Percentiles rank a stretch among this genome's conserved stretches.
Conservation (phyloP, 2,113 vertebrate species). For the Pipa parva region DNA sequence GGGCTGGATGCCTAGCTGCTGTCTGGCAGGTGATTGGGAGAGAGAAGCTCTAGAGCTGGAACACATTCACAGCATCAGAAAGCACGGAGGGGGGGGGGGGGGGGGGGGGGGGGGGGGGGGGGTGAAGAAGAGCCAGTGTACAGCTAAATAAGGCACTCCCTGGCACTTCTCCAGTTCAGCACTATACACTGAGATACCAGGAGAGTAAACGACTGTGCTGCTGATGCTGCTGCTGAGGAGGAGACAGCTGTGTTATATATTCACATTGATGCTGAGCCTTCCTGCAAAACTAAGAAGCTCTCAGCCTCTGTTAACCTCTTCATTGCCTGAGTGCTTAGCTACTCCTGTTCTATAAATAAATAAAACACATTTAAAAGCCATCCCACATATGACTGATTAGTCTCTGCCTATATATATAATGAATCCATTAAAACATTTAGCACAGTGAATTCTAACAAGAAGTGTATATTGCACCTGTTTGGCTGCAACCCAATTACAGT, state of each 20-base stretch:
- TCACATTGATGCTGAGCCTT: conserved; percentile 45
- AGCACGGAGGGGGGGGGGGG: conserved; percentile 48
- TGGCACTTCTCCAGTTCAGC: conserved; percentile 65
- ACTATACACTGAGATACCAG: conserved; percentile 48
- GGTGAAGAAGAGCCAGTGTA: conserved; percentile 52
- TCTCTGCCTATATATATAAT: too few species aligned
- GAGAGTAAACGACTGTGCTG: background rate
- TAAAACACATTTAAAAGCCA: too few species aligned
- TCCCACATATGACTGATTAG: too few species aligned
- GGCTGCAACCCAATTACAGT: too few species aligned
- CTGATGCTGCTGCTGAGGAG: conserved; percentile 49
- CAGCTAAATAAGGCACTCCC: conserved; percentile 59
- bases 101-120: conserved; percentile 37
- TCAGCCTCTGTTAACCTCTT: conserved; percentile 43
- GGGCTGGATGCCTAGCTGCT: conserved; percentile 43
- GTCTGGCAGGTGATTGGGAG: conserved; percentile 45
- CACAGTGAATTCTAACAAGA: too few species aligned
- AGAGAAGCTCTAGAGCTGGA: conserved; percentile 57
- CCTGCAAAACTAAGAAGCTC: conserved; percentile 49
- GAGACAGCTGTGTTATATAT: conserved; percentile 47
- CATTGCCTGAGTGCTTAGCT: background rate
- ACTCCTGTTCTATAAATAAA: too few species aligned
- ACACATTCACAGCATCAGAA: conserved; percentile 61
- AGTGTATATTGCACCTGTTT: too few species aligned
- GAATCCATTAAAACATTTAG: too few species aligned